These are phyloP conservation scores for Alcis repandata DNA, from an alignment of 2,888 invertebrate species.

Conservation along the genomic window DNA sequence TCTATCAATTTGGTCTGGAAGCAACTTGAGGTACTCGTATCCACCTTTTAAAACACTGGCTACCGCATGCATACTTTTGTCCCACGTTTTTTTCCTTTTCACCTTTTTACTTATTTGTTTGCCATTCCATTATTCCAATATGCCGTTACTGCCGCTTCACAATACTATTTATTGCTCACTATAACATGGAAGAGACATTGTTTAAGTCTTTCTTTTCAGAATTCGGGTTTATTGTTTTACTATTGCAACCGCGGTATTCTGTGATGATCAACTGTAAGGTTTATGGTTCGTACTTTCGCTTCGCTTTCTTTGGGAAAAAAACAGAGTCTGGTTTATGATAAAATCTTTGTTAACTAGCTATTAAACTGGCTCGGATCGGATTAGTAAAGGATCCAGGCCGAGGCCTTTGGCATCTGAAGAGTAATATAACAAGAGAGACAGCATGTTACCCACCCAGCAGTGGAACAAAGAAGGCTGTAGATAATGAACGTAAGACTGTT, in stretches of 20 bases:
- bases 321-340: background rate
- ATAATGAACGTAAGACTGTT: background rate
- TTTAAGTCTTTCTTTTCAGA: constrained; percentile 21
- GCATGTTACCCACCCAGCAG: background rate
- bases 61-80: constrained; percentile 2
- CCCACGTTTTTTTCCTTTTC: constrained; percentile 3
- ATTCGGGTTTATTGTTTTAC: constrained; percentile 27
- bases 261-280: constrained; percentile 11
- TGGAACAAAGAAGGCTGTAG: background rate
- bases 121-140: constrained; percentile 4
- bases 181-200: constrained; percentile 16
- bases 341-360: background rate
- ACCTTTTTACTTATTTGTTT: too few species aligned
- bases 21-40: background rate
- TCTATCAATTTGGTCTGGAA: too few species aligned
- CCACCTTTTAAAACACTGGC: constrained; percentile 1
- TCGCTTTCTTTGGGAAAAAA: constrained; percentile 3
- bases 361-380: background rate
- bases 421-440: background rate
- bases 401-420: background rate
- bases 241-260: constrained; percentile 11
- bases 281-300: constrained; percentile 16
- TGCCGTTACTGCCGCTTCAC: constrained; percentile 28
- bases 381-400: background rate
- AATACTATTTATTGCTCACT: constrained; percentile 37